These are phyloP conservation scores for Rhabdomys pumilio DNA, from an alignment of 2,797 vertebrate genomes.

Conservation along the genomic window DNA sequence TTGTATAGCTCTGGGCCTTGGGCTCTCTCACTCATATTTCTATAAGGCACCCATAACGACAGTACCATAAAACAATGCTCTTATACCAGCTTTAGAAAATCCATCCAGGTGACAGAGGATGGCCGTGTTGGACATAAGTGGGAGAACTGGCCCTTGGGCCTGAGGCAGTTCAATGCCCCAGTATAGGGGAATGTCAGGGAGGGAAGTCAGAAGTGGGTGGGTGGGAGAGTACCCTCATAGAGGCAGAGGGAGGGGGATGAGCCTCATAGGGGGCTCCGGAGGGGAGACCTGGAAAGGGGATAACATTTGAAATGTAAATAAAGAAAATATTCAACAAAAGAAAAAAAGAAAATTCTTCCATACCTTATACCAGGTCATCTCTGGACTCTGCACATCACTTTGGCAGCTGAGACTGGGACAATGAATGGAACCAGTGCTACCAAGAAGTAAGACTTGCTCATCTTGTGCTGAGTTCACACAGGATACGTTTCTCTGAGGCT, in stretches of 20 bases:
- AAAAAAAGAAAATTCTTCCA: constrained; percentile 16
- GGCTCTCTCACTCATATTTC: not conserved
- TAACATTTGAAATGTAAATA: too few species aligned
- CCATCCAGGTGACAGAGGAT: not conserved
- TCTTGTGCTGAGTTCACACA: constrained; percentile 79
- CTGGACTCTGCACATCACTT: constrained; percentile 57
- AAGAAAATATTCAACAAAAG: too few species aligned
- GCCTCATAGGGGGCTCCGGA: too few species aligned
- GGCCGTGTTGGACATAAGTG: too few species aligned
- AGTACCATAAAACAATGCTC: not conserved
- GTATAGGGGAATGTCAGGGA: too few species aligned
- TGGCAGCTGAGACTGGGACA: constrained; percentile 89
- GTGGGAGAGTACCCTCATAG: too few species aligned
- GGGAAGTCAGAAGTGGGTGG: too few species aligned
- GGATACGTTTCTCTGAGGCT: constrained; percentile 78
- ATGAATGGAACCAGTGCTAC: constrained; percentile 80
- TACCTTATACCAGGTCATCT: constrained; percentile 91
- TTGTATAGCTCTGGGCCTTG: not conserved
- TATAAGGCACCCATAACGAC: not conserved
- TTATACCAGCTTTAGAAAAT: not conserved
- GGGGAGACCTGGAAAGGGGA: too few species aligned
- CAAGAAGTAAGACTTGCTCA: constrained; percentile 74
- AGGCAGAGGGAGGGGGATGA: too few species aligned
- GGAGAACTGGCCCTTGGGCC: too few species aligned
- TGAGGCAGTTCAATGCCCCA: too few species aligned